A percentile compares a stretch with the other conserved stretches of the same genome.
These are phyloP conservation scores for Erebia ligea DNA, from an alignment of 2,888 invertebrate species.

Conservation along the genomic window DNA sequence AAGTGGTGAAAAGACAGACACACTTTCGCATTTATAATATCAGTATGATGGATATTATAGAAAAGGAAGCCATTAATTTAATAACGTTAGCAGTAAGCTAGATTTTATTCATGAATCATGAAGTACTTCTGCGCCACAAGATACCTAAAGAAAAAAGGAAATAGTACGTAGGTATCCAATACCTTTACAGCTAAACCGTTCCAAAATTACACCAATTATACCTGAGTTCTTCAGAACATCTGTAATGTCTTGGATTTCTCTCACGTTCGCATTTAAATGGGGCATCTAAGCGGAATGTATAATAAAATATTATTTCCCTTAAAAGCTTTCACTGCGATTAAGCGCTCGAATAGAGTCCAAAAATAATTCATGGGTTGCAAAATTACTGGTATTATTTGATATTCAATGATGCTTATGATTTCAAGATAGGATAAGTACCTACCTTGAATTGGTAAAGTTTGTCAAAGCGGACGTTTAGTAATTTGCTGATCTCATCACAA, in stretches of 20 bases:
- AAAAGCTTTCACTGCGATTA: constrained; percentile 14
- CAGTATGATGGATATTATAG: too few species aligned
- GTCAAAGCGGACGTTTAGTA: too few species aligned
- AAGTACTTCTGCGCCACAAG: too few species aligned
- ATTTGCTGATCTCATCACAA: background rate
- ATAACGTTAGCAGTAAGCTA: too few species aligned
- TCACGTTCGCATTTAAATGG: constrained; percentile 19
- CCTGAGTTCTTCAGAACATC: background rate
- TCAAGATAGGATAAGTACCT: background rate
- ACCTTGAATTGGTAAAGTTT: background rate
- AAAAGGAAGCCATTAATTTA: too few species aligned
- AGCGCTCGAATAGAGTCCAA: background rate
- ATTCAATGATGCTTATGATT: background rate
- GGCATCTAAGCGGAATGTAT: constrained; percentile 8
- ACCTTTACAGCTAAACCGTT: background rate
- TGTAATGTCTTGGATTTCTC: constrained; percentile 9
- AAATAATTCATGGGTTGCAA: constrained; percentile 5
- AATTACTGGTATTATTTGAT: background rate
- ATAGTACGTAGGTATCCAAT: background rate
- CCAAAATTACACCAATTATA: background rate
- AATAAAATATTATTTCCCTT: constrained; percentile 18
- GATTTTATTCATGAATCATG: too few species aligned
- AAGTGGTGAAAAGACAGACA: too few species aligned
- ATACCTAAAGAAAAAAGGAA: too few species aligned
- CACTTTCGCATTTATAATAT: too few species aligned